Evolutionary conservation across 2,113 vertebrate species (phyloP).

Genomic region (Rhynchomys soricoides): DNA sequence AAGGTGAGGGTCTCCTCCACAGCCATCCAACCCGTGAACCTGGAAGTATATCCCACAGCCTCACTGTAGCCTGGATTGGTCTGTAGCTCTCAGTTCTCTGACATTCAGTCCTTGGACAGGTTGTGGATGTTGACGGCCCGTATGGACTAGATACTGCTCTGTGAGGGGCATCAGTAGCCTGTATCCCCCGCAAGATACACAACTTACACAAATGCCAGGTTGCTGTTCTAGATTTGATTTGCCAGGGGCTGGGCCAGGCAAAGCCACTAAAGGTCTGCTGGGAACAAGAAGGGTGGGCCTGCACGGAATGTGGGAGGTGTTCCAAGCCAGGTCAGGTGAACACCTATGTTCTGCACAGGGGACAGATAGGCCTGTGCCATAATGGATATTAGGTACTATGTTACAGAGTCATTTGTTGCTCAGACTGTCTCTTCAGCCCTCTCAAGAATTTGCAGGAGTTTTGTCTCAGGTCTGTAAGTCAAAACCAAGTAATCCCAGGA

Average conservation of each 20-base stretch:
- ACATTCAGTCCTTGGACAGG: slow-evolving; percentile 23
- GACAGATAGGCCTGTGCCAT: no score
- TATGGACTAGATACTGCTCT: accelerated
- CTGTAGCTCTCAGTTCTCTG: neutral
- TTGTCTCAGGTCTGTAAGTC: neutral
- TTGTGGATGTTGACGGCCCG: no score
- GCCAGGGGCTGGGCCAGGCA: neutral
- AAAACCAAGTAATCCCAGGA: neutral
- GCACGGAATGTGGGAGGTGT: no score
- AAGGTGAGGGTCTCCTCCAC: no score
- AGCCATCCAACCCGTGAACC: no score
- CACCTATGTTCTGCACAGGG: neutral
- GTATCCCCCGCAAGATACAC: no score
- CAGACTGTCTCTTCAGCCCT: neutral
- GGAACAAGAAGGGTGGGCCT: neutral
- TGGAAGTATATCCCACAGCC: neutral
- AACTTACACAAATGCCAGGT: neutral
- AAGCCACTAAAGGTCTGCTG: neutral
- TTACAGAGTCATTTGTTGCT: neutral
- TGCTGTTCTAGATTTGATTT: neutral
- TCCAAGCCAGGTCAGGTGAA: no score
- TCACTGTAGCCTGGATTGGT: neutral
- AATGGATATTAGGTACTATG: neutral
- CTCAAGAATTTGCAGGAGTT: neutral
- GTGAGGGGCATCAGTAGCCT: neutral